Percentiles rank a stretch among this genome's conserved stretches.
Conservation (phyloP, 64 coral and sea anemone genomes). For the Montipora cactus region DNA sequence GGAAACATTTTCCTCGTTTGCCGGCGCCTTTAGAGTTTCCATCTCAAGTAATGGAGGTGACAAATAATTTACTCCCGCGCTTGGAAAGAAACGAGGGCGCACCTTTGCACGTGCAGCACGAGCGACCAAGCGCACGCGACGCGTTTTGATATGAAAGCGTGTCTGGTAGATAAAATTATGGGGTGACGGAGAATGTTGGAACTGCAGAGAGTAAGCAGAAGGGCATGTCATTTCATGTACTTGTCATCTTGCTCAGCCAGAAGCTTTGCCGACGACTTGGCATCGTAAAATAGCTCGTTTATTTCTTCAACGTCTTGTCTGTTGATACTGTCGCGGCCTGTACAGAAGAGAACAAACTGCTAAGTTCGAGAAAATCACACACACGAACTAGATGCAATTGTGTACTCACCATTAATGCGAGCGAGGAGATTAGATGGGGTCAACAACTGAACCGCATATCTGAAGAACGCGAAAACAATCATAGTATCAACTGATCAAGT, state of each 20-base stretch:
- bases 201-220: neutral
- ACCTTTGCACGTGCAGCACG: neutral
- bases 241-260: slow-evolving; percentile 97
- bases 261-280: slow-evolving; percentile 96
- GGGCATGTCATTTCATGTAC: slow-evolving; percentile 83
- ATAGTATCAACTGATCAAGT: neutral
- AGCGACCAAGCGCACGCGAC: neutral
- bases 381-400: neutral
- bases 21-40: too few species aligned
- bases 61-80: too few species aligned
- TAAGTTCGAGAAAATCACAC: neutral
- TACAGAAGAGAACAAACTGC: neutral
- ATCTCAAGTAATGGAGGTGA: too few species aligned
- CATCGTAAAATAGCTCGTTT: slow-evolving; percentile 97
- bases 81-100: neutral
- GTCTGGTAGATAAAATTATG: neutral
- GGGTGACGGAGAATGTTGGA: too few species aligned
- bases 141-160: too few species aligned
- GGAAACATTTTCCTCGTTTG: too few species aligned
- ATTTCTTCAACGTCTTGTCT: slow-evolving; percentile 98
- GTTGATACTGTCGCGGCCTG: slow-evolving; percentile 88
- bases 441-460: slow-evolving; percentile 96
- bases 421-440: slow-evolving; percentile 92
- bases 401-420: slow-evolving; percentile 86
- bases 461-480: slow-evolving; percentile 25